These are phyloP conservation scores for Rhinichthys osculus DNA, from an alignment of 2,797 vertebrate genomes.

Conservation along the genomic window DNA sequence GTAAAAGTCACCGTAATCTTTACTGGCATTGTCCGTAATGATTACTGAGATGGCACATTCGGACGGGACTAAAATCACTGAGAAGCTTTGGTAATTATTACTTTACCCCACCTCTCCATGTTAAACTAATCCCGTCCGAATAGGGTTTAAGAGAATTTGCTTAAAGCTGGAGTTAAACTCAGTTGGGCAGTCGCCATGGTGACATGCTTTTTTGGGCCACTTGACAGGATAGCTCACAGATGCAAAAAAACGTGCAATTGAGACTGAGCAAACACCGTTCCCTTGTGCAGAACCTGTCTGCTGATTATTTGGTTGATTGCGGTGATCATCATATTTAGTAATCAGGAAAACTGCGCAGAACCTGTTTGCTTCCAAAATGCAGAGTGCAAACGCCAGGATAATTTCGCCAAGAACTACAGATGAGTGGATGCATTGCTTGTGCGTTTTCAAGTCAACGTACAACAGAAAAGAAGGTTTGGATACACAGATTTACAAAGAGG, in stretches of 20 bases:
- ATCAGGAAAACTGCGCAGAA: constrained; percentile 25
- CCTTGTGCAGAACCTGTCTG: constrained; percentile 8
- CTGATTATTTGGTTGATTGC: constrained; percentile 47
- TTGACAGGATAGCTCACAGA: constrained; percentile 24
- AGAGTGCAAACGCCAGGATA: not conserved
- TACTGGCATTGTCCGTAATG: too few relatives aligned
- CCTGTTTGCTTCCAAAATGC: constrained; percentile 32
- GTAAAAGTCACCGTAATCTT: too few relatives aligned
- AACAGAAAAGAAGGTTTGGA: constrained; percentile 7
- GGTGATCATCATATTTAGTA: constrained; percentile 19
- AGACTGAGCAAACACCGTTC: constrained; percentile 16
- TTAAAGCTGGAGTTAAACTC: constrained; percentile 31
- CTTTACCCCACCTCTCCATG: too few relatives aligned
- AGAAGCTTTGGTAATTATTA: too few relatives aligned
- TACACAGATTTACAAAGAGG: not conserved
- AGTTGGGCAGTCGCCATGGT: constrained; percentile 37
- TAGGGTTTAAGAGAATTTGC: not conserved
- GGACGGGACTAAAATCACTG: too few relatives aligned
- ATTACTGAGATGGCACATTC: too few relatives aligned
- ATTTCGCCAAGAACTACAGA: constrained; percentile 28
- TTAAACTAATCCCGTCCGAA: too few relatives aligned
- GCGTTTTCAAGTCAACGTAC: not conserved
- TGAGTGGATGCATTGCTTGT: not conserved
- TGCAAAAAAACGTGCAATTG: not conserved
- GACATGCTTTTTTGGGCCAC: constrained; percentile 33